phyloP scores from a whole-genome alignment of 2,797 vertebrate genomes.

The Delichon dasypus region DNA sequence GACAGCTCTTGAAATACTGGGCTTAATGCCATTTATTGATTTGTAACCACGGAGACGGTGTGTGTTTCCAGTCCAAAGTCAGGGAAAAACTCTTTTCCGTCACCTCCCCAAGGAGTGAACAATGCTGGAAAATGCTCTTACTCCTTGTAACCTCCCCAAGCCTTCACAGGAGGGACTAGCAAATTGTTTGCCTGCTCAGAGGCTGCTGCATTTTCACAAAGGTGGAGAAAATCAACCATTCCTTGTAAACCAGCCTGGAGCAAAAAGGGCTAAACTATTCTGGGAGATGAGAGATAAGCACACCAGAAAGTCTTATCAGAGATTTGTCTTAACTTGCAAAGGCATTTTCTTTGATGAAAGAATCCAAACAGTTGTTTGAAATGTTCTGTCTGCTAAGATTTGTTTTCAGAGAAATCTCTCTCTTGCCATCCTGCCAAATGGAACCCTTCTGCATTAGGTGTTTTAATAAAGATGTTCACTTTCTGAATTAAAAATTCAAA shows the following conservation, averaged over 20 bases:
- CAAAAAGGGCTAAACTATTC: conserved; percentile 6
- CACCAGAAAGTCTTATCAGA: conserved; percentile 45
- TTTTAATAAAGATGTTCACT: neutral
- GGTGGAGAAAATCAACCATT: conserved; percentile 9
- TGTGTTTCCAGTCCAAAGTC: neutral
- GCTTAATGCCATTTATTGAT: conserved; percentile 26
- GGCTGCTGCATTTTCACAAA: neutral
- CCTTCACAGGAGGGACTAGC: neutral
- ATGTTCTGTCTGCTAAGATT: conserved; percentile 8
- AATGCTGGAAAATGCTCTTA: neutral
- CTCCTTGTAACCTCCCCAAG: neutral
- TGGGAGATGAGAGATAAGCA: conserved; percentile 25
- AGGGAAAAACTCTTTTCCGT: neutral
- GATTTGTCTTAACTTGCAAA: conserved; percentile 47
- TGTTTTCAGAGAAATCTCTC: neutral
- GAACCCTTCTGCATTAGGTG: neutral
- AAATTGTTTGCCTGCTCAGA: neutral
- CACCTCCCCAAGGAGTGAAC: neutral
- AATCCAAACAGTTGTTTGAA: conserved; percentile 17
- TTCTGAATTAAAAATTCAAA: neutral
- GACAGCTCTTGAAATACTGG: neutral
- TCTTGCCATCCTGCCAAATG: neutral
- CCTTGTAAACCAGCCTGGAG: conserved; percentile 36
- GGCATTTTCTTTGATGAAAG: conserved; percentile 47
- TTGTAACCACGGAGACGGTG: neutral